Base-by-base conservation (phyloP, 2,888 invertebrate species). In the Malacosoma neustria region DNA sequence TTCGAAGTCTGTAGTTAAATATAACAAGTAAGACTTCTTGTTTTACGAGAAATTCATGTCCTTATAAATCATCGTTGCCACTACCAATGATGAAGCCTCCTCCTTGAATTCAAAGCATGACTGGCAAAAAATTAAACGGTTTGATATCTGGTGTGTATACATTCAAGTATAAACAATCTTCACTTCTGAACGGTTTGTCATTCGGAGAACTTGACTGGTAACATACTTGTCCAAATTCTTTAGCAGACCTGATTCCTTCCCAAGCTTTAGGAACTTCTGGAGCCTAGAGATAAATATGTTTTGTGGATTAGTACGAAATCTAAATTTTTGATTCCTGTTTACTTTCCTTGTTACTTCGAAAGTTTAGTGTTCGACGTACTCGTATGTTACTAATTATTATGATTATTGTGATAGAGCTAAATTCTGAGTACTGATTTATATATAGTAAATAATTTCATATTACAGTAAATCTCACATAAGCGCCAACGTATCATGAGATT, bases 1-100 rank as follows among this genome's bases (percentile, higher is more conserved):
- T 68, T 0, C 84, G 87, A 4, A 70, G 42, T 40, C 87, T 62
- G 42, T 84, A 87, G 49, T 87, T 87, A 0, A 87, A 44, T 0
- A 88, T 87, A 1, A 53, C 53, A 1, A 52, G n/a, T 15, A 52
- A 22, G 0, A 52, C 48, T 9, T 34, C 35, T 13, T 45, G 31
- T 4, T 40, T 39, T 0, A 53, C 11, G 1, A 53, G 36, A 15
- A 52, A 50, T 37, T 50, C 48, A 11, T 72, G 69, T 0, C 63
- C 67, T 31, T 56, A 60, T 1, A 50, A 13, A 11, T 48, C 40
- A 4, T 51, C 51, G 36, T 67, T 53, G 11, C 67, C 65, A 15
- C 56, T 59, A 3, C 67, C 68, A 9, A 49, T 48, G 1, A 40
- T 34, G 31, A 54, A 64, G 0, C 51, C 63, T 2, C 65, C 63